phyloP scores from a whole-genome alignment of 2,113 vertebrate species.

The Xenopus laevis region DNA sequence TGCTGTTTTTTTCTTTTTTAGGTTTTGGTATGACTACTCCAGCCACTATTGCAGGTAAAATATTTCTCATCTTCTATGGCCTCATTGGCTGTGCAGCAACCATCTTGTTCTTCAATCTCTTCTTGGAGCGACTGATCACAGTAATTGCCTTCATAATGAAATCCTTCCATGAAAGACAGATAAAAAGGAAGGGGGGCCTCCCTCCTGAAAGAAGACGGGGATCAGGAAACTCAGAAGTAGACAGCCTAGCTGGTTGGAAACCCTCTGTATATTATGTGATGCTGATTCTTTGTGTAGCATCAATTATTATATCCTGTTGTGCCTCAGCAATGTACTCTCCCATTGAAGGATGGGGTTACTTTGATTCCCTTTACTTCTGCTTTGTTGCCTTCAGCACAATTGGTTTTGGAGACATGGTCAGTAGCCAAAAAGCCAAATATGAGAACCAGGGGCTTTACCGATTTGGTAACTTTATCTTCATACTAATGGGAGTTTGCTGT shows the following conservation, averaged over 20 bases:
- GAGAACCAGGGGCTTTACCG: conserved; percentile 77
- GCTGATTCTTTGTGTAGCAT: conserved; percentile 86
- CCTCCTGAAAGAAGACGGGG: conserved; percentile 55
- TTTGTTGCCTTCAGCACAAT: conserved; percentile 98
- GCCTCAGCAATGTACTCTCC: conserved; percentile 90
- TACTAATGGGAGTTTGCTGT: conserved; percentile 92
- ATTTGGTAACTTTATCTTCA: conserved; percentile 88
- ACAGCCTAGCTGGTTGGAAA: conserved; percentile 81
- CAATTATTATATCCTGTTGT: conserved; percentile 85
- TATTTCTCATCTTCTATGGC: conserved; percentile 94
- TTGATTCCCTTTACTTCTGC: conserved; percentile 96
- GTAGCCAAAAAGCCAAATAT: conserved; percentile 82
- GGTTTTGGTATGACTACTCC: conserved; percentile 97
- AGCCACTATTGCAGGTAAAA: conserved; percentile 82
- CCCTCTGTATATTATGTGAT: conserved; percentile 95
- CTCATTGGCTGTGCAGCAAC: conserved; percentile 90
- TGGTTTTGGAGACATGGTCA: conserved; percentile 95
- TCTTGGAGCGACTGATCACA: conserved; percentile 91
- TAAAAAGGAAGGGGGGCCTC: conserved; percentile 67
- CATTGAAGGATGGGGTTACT: conserved; percentile 88
- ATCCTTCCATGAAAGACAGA: conserved; percentile 74
- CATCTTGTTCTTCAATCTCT: conserved; percentile 96
- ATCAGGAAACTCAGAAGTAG: conserved; percentile 47
- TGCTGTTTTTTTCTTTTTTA: conserved; percentile 61
- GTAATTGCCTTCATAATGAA: conserved; percentile 84